phyloP scores from a whole-genome alignment of 2,888 invertebrate species.

The Epistrophe grossulariae region DNA sequence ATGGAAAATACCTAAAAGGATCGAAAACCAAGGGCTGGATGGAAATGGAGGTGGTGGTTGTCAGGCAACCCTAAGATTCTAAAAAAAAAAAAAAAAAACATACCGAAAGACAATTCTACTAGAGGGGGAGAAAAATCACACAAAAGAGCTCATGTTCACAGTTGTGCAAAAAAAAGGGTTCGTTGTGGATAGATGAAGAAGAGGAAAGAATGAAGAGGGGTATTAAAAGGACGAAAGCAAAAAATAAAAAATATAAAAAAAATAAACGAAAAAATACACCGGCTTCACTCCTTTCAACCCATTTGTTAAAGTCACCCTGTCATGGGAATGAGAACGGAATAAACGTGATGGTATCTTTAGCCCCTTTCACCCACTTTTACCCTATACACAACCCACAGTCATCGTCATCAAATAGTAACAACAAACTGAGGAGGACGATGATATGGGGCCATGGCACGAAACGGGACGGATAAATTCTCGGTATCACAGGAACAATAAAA shows the following conservation, averaged over 20 bases:
- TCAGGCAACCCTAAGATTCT: conserved; percentile 57
- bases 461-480: conserved; percentile 70
- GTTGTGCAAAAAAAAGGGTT: conserved; percentile 62
- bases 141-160: conserved; percentile 75
- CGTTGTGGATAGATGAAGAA: not conserved
- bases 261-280: conserved; percentile 35
- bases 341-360: conserved; percentile 60
- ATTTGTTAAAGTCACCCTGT: conserved; percentile 73
- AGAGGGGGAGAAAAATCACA: conserved; percentile 65
- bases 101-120: conserved; percentile 59
- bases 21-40: not conserved
- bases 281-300: conserved; percentile 66
- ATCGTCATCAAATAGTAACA: conserved; percentile 50
- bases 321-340: conserved; percentile 48
- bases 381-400: not conserved
- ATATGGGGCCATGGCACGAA: conserved; percentile 7
- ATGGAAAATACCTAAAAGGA: conserved; percentile 31
- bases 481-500: conserved; percentile 73
- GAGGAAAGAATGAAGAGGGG: not conserved
- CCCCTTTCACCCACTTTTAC: conserved; percentile 21
- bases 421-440: conserved; percentile 22
- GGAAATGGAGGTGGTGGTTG: conserved; percentile 35
- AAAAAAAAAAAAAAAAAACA: conserved; percentile 40
- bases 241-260: conserved; percentile 11
- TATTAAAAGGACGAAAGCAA: conserved; percentile 16